Evolutionary conservation across 2,888 invertebrate species (phyloP).

Genomic region (Lypha dubia): DNA sequence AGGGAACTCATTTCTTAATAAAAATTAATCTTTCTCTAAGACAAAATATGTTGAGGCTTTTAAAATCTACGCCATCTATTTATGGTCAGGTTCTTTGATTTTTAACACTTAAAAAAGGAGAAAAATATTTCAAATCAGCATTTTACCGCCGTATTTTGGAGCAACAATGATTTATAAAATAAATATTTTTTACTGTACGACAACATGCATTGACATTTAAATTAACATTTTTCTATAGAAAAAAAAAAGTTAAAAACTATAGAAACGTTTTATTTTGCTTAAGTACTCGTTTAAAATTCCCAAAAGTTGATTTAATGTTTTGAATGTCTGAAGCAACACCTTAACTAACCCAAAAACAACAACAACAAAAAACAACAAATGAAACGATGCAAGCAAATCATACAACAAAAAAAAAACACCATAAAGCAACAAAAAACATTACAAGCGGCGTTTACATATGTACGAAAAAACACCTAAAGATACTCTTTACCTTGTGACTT

Average conservation of each 20-base stretch:
- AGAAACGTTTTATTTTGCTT: slow-evolving; percentile 10
- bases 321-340: slow-evolving; percentile 33
- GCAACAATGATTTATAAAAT: too few species aligned
- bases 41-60: too few species aligned
- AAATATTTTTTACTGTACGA: background rate
- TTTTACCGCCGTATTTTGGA: too few species aligned
- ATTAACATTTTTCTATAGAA: slow-evolving; percentile 1
- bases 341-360: slow-evolving; percentile 44
- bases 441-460: slow-evolving; percentile 53
- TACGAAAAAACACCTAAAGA: slow-evolving; percentile 56
- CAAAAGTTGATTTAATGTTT: slow-evolving; percentile 39
- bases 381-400: background rate
- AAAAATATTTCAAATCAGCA: too few species aligned
- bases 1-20: too few species aligned
- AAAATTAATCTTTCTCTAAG: too few species aligned
- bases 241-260: background rate
- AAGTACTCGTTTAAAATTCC: slow-evolving; percentile 27
- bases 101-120: too few species aligned
- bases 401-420: slow-evolving; percentile 12
- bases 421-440: slow-evolving; percentile 18
- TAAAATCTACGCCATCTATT: too few species aligned
- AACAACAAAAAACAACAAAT: too few species aligned
- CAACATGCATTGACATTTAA: slow-evolving; percentile 17
- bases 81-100: too few species aligned
- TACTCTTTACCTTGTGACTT: slow-evolving; percentile 14